phyloP scores from a whole-genome alignment of 2,797 vertebrate genomes.

The Sebastes hubbsi region DNA sequence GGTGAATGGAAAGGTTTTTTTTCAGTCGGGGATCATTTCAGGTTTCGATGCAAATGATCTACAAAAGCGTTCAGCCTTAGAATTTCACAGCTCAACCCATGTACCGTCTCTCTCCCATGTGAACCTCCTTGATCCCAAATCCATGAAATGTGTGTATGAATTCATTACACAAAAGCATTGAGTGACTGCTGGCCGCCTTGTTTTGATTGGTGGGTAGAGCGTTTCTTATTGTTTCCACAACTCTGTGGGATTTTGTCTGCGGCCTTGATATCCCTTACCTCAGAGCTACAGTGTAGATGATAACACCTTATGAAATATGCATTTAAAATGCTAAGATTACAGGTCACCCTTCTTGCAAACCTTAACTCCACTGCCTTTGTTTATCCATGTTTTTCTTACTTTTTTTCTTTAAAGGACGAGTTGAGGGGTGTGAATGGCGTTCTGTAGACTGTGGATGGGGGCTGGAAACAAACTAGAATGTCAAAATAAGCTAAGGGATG shows the following conservation, averaged over 20 bases:
- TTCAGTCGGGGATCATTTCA: neutral
- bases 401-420: slow-evolving; percentile 11
- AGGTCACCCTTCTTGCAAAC: slow-evolving; percentile 15
- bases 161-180: slow-evolving; percentile 40
- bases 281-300: slow-evolving; percentile 39
- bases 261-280: slow-evolving; percentile 38
- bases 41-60: slow-evolving; percentile 3
- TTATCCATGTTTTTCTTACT: slow-evolving; percentile 7
- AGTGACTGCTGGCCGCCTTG: neutral
- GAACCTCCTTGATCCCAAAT: slow-evolving; percentile 11
- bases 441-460: slow-evolving; percentile 4
- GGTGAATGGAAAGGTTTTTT: neutral
- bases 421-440: slow-evolving; percentile 4
- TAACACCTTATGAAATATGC: slow-evolving; percentile 66
- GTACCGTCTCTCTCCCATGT: neutral
- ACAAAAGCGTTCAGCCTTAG: neutral
- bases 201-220: slow-evolving; percentile 53
- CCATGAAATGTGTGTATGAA: slow-evolving; percentile 42
- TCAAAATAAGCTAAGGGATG: slow-evolving; percentile 4
- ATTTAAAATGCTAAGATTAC: slow-evolving; percentile 58
- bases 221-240: slow-evolving; percentile 38
- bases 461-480: slow-evolving; percentile 7
- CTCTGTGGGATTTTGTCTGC: slow-evolving; percentile 13
- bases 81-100: slow-evolving; percentile 6
- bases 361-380: neutral